These are phyloP conservation scores for Aquatica leii DNA, from an alignment of 2,888 invertebrate species.

Conservation along the genomic window DNA sequence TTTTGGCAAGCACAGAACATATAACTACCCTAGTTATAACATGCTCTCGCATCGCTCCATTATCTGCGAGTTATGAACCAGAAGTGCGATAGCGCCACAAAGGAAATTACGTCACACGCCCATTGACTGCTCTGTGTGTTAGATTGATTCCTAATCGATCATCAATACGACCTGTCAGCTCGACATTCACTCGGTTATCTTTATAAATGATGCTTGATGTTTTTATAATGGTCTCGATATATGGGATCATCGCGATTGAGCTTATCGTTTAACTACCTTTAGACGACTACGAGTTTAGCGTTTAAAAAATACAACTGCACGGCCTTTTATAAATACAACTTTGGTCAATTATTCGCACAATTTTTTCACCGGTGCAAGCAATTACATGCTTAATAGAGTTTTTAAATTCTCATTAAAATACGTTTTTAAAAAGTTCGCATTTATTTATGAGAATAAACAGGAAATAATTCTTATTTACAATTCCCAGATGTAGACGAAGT, in stretches of 20 bases:
- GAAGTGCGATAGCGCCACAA: slow-evolving; percentile 62
- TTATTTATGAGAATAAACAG: slow-evolving; percentile 45
- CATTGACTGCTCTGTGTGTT: slow-evolving; percentile 59
- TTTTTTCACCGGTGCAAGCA: neutral
- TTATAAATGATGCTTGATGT: slow-evolving; percentile 62
- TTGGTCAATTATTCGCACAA: slow-evolving; percentile 3
- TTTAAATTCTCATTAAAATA: slow-evolving; percentile 10
- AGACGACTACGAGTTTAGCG: slow-evolving; percentile 17
- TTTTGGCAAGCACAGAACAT: slow-evolving; percentile 31
- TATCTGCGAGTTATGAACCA: slow-evolving; percentile 63
- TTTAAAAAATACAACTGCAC: slow-evolving; percentile 17
- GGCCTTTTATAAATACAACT: slow-evolving; percentile 11
- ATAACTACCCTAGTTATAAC: slow-evolving; percentile 41
- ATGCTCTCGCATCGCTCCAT: slow-evolving; percentile 50
- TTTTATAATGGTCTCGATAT: slow-evolving; percentile 54
- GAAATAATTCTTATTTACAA: slow-evolving; percentile 51
- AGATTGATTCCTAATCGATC: slow-evolving; percentile 62
- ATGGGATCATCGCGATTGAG: slow-evolving; percentile 46
- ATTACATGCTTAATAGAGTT: slow-evolving; percentile 4
- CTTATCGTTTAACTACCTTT: slow-evolving; percentile 47
- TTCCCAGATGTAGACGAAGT: slow-evolving; percentile 42
- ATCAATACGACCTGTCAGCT: slow-evolving; percentile 55
- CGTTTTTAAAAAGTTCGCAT: slow-evolving; percentile 23
- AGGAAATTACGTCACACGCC: slow-evolving; percentile 63
- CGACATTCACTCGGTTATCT: slow-evolving; percentile 59